Evolutionary conservation across 2,888 invertebrate species (phyloP), one percentile per base, ranked within the genome.

Genomic region (Bembecia ichneumoniformis): DNA sequence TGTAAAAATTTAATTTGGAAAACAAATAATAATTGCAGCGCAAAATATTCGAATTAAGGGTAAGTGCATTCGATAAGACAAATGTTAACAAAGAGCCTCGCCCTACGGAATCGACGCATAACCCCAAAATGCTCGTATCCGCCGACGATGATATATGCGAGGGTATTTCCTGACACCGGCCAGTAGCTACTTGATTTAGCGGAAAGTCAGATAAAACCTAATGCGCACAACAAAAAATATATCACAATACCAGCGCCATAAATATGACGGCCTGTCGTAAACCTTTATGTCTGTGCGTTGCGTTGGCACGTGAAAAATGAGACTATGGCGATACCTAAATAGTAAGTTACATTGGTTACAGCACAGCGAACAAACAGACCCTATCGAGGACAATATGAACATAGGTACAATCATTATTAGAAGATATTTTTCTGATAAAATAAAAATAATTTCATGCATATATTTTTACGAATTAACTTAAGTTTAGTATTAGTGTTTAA

Each of bases 161-260:
- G 82, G 83, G 82, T 77, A 79, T 77, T 80, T 83, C 84, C 86
- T 82, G 83, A 79, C 84, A 82, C 77, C 84, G 86, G 86, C 86
- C 87, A 86, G 86, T 86, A 80, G 84, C 79, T 86, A 87, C 87
- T 87, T 87, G 86, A 87, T 87, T 86, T 87, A 87, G 84, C 87
- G 87, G 87, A 87, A 87, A 87, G 78, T 76, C 77, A 87, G 87
- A 87, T 87, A 87, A 87, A 87, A 86, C 83, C 82, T 86, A 86
- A 87, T 84, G 84, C 78, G 82, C 82, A 84, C 83, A 84, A 86
- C 84, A 86, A 87, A 87, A 86, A 87, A 86, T 82, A 83, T 82
- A 83, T 83, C 82, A 86, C 84, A 87, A 86, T 84, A 83, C 79
- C 77, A 66, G 60, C 64, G 77, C 80, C 84, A 86, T 87, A 87